phyloP scores from a whole-genome alignment of 2,888 invertebrate genomes.

The Deilephila porcellus region DNA sequence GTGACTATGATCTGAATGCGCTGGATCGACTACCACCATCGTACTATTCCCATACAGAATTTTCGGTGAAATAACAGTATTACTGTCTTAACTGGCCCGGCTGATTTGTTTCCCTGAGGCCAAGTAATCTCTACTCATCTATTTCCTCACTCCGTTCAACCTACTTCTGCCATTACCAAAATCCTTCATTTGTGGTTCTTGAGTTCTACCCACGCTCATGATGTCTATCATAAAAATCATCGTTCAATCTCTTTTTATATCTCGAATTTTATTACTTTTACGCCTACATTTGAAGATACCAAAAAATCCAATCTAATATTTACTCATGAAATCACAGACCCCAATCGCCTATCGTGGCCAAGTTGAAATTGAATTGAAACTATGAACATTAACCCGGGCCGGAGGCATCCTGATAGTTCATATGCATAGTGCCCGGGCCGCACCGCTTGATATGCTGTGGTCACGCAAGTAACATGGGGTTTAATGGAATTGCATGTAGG shows the following conservation, averaged over 20 bases:
- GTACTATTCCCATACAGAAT: not conserved
- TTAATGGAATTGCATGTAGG: not conserved
- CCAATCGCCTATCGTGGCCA: not conserved
- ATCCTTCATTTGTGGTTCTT: too few relatives aligned
- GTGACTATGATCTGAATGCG: not conserved
- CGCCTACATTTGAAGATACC: not conserved
- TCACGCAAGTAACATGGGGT: not conserved
- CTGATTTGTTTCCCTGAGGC: too few relatives aligned
- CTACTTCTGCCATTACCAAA: too few relatives aligned
- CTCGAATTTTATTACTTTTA: not conserved
- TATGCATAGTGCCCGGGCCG: not conserved
- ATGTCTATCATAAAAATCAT: too few relatives aligned
- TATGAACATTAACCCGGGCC: not conserved
- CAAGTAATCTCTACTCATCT: too few relatives aligned
- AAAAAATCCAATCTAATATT: not conserved
- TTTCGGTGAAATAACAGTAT: too few relatives aligned
- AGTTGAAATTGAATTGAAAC: constrained; percentile 1
- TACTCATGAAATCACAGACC: not conserved
- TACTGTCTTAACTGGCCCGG: too few relatives aligned
- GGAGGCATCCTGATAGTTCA: not conserved
- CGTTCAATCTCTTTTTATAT: not conserved
- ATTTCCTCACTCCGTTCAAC: too few relatives aligned
- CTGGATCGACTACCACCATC: not conserved
- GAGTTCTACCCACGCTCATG: too few relatives aligned
- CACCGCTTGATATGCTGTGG: not conserved